These are phyloP conservation scores for Taeniopygia guttata DNA, from an alignment of 2,797 vertebrate genomes.

Conservation along the genomic window DNA sequence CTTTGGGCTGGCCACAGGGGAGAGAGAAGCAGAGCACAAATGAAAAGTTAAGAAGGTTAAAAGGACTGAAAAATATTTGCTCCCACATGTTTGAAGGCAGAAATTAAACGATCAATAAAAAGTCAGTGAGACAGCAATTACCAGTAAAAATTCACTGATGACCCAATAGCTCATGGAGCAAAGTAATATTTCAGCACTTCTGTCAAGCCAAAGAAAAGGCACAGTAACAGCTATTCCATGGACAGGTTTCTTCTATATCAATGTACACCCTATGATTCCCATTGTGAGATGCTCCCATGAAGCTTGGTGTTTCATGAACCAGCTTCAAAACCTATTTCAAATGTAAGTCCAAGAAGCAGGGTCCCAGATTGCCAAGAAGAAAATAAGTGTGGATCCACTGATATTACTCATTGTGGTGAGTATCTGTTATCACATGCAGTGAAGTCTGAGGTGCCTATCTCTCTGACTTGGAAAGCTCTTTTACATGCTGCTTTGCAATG, in stretches of 20 bases:
- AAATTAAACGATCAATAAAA: constrained; percentile 61
- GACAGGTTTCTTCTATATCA: not conserved
- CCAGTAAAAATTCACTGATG: constrained; percentile 33
- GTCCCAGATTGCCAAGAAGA: not conserved
- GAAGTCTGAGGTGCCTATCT: not conserved
- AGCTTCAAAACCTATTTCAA: not conserved
- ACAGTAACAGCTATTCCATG: not conserved
- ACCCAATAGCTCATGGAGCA: constrained; percentile 22
- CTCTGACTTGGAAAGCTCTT: not conserved
- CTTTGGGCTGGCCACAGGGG: constrained; percentile 40
- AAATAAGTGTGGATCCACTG: not conserved
- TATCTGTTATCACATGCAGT: not conserved
- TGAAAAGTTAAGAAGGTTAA: constrained; percentile 61
- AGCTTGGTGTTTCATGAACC: not conserved
- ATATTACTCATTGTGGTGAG: not conserved
- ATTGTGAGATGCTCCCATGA: not conserved
- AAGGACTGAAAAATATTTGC: constrained; percentile 61
- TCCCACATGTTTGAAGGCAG: constrained; percentile 56
- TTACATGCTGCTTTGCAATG: not conserved
- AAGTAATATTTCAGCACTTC: constrained; percentile 3
- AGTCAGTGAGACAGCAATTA: constrained; percentile 61
- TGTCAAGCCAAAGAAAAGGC: not conserved
- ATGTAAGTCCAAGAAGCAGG: not conserved
- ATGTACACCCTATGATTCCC: not conserved
- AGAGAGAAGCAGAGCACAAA: not conserved